Base-by-base conservation (phyloP, 2,888 invertebrate species). In the Philopedon plagiatum region DNA sequence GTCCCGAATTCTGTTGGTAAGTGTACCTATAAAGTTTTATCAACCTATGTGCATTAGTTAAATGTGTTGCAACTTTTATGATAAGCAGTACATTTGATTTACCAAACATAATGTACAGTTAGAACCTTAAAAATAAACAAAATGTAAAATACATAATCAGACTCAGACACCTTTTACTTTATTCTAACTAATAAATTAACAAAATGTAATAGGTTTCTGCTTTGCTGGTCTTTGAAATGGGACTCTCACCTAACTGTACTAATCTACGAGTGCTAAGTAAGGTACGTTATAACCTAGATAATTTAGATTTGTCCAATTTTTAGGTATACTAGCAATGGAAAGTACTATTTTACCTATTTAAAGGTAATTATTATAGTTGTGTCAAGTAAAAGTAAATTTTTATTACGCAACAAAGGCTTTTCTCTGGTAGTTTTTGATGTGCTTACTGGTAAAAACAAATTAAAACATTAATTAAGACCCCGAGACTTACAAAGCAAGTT, bases 221-320 rank as follows among this genome's bases (percentile, higher is more conserved):
- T 65, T 44, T 57, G 57, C 13, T 57, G 56, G 21, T 37, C 26
- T 32, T 19, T 7, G 5, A 57, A 65, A 44, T 65, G 57, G 65
- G 65, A 41, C 57, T 64, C 56, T 64, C 65, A 44, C 56, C 44
- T 65, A 65, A 65, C 57, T 64, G 64, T 65, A 39, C 41, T 51
- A 41, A 41, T 41, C 29, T 19, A 32, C 1, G 32, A 60, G 26
- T 41, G 37, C 39, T 7, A 15, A 41, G 26, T 58, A 58, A 5
- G 21, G 58, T 15, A 64, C 26, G 41, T 23, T 26, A 64, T 39
- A 54, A 37, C 64, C 64, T 41, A 64, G 56, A 64, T 64, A 37
- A 39, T 19, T 46, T 46, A 23, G 46, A 23, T 46, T 46, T 46
- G 11, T 7, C n/a, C 19, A n/a, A n/a, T 44, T 19, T 44, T 44